A percentile compares a stretch with the other conserved stretches of the same genome.
phyloP scores from a whole-genome alignment of 2,888 invertebrate genomes.

The Chironomus riparius region DNA sequence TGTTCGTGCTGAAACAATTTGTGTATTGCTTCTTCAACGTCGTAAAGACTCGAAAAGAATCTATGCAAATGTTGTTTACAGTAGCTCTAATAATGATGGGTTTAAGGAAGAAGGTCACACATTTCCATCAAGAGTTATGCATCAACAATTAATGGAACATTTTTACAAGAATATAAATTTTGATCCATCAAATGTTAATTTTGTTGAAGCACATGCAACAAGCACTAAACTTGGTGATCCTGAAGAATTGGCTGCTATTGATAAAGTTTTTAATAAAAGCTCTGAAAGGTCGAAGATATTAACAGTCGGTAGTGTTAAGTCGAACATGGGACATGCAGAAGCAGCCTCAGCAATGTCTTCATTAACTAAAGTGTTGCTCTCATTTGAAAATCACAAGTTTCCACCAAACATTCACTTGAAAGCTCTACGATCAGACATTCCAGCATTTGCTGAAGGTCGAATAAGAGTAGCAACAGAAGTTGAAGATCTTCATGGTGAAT shows the following conservation, averaged over 20 bases:
- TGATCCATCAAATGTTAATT: constrained; percentile 45
- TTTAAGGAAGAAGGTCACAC: constrained; percentile 36
- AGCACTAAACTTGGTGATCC: constrained; percentile 76
- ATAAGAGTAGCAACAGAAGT: constrained; percentile 58
- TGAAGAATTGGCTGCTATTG: constrained; percentile 77
- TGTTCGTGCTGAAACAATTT: constrained; percentile 44
- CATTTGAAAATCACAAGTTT: constrained; percentile 63
- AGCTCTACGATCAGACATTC: constrained; percentile 49
- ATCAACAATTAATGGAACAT: constrained; percentile 40
- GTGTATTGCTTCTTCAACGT: constrained; percentile 46
- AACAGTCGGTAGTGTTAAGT: constrained; percentile 73
- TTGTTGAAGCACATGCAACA: constrained; percentile 53
- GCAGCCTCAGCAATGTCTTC: constrained; percentile 70
- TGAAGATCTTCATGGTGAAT: constrained; percentile 52
- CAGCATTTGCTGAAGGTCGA: constrained; percentile 48
- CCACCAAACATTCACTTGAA: constrained; percentile 72
- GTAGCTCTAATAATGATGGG: constrained; percentile 50
- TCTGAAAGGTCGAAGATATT: constrained; percentile 59
- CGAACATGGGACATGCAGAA: constrained; percentile 82
- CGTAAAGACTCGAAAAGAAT: constrained; percentile 49
- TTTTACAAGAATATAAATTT: constrained; percentile 51
- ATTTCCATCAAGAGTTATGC: constrained; percentile 34
- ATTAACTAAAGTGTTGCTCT: constrained; percentile 63
- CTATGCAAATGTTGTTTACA: constrained; percentile 55
- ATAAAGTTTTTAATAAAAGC: constrained; percentile 59